Evolutionary conservation across 2,888 invertebrate genomes (phyloP).

Genomic region (Dascillus cervinus): DNA sequence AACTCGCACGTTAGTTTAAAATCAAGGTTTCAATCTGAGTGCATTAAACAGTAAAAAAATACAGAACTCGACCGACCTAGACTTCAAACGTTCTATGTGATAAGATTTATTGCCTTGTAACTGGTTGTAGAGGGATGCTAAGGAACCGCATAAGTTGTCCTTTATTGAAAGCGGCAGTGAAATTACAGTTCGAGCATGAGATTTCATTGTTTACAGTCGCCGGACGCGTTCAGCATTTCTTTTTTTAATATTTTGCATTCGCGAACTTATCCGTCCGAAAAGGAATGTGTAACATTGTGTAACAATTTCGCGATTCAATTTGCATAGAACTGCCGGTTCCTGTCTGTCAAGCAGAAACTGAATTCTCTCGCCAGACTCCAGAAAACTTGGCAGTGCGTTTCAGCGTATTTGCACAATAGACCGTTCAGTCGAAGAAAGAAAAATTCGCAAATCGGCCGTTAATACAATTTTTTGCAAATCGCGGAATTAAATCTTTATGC

Average conservation of each 20-base stretch:
- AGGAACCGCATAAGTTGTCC: constrained; percentile 38
- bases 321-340: constrained; percentile 34
- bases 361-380: constrained; percentile 21
- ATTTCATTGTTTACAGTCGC: no score
- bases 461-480: no score
- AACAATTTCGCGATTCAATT: constrained; percentile 41
- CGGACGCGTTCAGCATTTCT: neutral
- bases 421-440: no score
- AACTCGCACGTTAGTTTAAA: no score
- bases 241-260: neutral
- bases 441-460: no score
- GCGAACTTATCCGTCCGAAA: constrained; percentile 4
- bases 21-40: no score
- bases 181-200: no score
- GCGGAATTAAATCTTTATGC: no score
- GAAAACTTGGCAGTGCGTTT: no score
- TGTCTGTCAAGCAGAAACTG: constrained; percentile 35
- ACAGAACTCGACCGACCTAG: no score
- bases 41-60: no score
- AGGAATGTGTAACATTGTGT: constrained; percentile 34
- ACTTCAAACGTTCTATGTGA: constrained; percentile 18
- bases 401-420: constrained; percentile 1
- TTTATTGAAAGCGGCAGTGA: no score
- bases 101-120: constrained; percentile 38
- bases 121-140: constrained; percentile 38